Percentiles rank a stretch among this genome's conserved stretches.
These are phyloP conservation scores for Ceratina australensis DNA, from an alignment of 1,140 invertebrate genomes.

Conservation along the genomic window DNA sequence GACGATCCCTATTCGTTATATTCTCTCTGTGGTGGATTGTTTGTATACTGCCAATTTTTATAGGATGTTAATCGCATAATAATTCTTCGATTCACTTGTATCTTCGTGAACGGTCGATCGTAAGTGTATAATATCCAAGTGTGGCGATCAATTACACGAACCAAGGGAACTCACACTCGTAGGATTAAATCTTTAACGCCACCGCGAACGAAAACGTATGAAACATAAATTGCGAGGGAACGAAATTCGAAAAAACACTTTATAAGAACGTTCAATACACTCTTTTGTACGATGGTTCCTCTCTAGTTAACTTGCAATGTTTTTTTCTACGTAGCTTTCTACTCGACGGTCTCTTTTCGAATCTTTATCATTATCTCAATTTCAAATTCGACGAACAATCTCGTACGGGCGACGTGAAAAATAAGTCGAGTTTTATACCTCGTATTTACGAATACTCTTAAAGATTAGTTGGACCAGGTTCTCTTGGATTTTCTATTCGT, in stretches of 20 bases:
- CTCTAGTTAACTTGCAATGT: background rate
- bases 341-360: slow-evolving; percentile 1
- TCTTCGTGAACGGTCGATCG: background rate
- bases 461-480: background rate
- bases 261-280: background rate
- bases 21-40: slow-evolving; percentile 53
- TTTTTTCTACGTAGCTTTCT: slow-evolving; percentile 23
- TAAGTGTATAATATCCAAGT: too few species aligned
- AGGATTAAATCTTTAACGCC: background rate
- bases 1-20: slow-evolving; percentile 17
- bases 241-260: background rate
- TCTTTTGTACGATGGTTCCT: background rate
- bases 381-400: background rate
- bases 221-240: background rate
- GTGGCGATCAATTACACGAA: too few species aligned
- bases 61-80: slow-evolving; percentile 15
- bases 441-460: background rate
- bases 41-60: slow-evolving; percentile 63
- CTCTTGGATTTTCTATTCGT: slow-evolving; percentile 19
- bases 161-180: too few species aligned
- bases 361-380: background rate
- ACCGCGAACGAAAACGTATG: background rate
- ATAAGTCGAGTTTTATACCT: background rate
- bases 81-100: background rate
- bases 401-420: background rate